Evolutionary conservation across 2,113 vertebrate species (phyloP), one percentile per base, ranked within the genome.

Genomic region (Megaleporinus macrocephalus): DNA sequence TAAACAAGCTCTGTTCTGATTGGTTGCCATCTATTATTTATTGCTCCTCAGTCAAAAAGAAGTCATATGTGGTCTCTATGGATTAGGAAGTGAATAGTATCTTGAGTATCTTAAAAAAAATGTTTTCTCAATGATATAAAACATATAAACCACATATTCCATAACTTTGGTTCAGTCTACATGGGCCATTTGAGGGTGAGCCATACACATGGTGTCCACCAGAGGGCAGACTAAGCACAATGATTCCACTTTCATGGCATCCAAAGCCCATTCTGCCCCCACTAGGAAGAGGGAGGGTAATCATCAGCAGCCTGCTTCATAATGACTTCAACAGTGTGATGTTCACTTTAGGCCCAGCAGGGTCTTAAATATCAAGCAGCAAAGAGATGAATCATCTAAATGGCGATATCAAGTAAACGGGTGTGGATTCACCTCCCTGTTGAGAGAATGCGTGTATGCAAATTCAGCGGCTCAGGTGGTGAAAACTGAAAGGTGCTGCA

Each of bases 271-370:
- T 59, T 73, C 66, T 33, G 12, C 33, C 10, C 57, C 70, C 29
- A 62, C 63, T 51, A 18, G 57, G 73, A 59, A 36, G 33, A 36
- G 41, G 75, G 57, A 66, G 75, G 68, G 71, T 51, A 73, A 78
- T 73, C 80, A 68, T 51, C 65, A 76, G 66, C 62, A 47, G 73
- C 72, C 72, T 61, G 24, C 63, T 41, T 82, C 55, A 61, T 76
- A 57, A 73, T 49, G 73, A 76, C 33, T 76, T 70, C 55, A 73
- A 82, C 73, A 70, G 73, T 82, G 73, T 76, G 80, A 57, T 61
- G 75, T 76, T 82, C 73, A 82, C 68, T 82, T 82, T 70, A 5
- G 51, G 16, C 80, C 68, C 65, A 76, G 73, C 73, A 61, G 73
- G 57, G 36, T 70, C 36, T 79, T 79, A 79, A 68, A 79, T 82